Percentiles rank a stretch among this genome's conserved stretches.
Conservation (phyloP, 1,140 invertebrate genomes). For the silkworm (Bombyx mori) region ASM3026992v2 NC_085135.1:10775501-10776000, state of each 20-base stretch:
- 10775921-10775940: constrained; percentile 9
- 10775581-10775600: constrained; percentile 22
- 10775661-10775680: constrained; percentile 15
- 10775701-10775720: neutral
- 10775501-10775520: constrained; percentile 28
- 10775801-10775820: too few species aligned
- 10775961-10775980: constrained; percentile 1
- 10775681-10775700: too few species aligned
- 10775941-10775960: constrained; percentile 12
- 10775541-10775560: constrained; percentile 46
- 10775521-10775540: constrained; percentile 43
- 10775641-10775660: constrained; percentile 10
- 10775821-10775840: too few species aligned
- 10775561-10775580: constrained; percentile 9
- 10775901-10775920: constrained; percentile 9
- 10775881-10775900: constrained; percentile 2
- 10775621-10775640: constrained; percentile 20
- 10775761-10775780: constrained; percentile 10
- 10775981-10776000: constrained; percentile 10
- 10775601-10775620: constrained; percentile 26
- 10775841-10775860: constrained; percentile 5
- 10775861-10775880: constrained; percentile 4
- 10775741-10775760: neutral
- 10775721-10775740: neutral
- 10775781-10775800: too few species aligned